Evolutionary conservation across 1,140 invertebrate species (phyloP).

Genomic region (Drosophila kanapiae): DNA sequence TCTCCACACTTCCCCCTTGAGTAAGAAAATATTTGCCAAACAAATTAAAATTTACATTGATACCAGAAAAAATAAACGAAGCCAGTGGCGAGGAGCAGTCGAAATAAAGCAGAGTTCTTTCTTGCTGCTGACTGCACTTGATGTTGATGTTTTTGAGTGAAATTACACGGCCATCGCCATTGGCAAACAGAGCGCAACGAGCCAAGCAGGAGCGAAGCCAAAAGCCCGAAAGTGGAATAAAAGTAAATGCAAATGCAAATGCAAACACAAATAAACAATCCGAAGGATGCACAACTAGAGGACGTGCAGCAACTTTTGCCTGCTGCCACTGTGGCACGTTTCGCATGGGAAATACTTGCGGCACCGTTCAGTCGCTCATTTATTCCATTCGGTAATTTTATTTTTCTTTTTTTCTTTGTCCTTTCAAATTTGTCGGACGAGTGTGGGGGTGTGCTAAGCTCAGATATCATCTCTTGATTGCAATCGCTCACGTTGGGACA

Average conservation of each 20-base stretch:
- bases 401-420: background rate
- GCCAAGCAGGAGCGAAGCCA: slow-evolving; percentile 21
- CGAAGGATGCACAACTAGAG: slow-evolving; percentile 44
- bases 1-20: slow-evolving; percentile 4
- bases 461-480: slow-evolving; percentile 39
- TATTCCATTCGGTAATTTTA: slow-evolving; percentile 20
- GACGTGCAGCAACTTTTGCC: slow-evolving; percentile 51
- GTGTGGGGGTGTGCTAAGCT: slow-evolving; percentile 18
- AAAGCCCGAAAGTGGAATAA: slow-evolving; percentile 61
- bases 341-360: slow-evolving; percentile 33
- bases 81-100: slow-evolving; percentile 3
- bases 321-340: slow-evolving; percentile 51
- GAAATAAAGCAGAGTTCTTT: slow-evolving; percentile 41
- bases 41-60: slow-evolving; percentile 84
- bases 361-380: slow-evolving; percentile 38
- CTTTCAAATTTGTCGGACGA: slow-evolving; percentile 31
- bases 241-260: slow-evolving; percentile 65
- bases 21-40: slow-evolving; percentile 75
- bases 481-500: slow-evolving; percentile 26
- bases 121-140: slow-evolving; percentile 31
- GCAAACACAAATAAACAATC: slow-evolving; percentile 59
- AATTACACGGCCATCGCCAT: slow-evolving; percentile 71
- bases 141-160: slow-evolving; percentile 70
- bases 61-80: slow-evolving; percentile 51
- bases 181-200: slow-evolving; percentile 64